Evolutionary conservation across 2,797 vertebrate species (phyloP).

Genomic region (Anisognathus igniventris): DNA sequence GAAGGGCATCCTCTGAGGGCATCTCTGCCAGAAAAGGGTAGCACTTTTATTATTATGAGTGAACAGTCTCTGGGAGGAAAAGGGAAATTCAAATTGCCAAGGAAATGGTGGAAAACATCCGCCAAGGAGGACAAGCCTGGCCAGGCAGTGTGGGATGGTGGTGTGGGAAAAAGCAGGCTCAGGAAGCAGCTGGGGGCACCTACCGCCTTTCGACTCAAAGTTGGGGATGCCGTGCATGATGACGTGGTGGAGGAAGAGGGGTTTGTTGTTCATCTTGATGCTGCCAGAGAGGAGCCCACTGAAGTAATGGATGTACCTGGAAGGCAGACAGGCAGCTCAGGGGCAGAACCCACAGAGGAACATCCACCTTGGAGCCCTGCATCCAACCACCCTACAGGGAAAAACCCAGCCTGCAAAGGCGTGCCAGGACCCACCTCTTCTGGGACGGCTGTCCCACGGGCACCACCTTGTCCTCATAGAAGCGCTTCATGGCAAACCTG

Average conservation of each 20-base stretch:
- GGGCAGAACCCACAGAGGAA: background rate
- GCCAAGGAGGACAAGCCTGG: background rate
- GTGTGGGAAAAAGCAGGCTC: background rate
- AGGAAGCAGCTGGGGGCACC: background rate
- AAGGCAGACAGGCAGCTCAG: background rate
- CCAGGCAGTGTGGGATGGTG: background rate
- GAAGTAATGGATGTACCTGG: constrained; percentile 96
- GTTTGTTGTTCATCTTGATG: constrained; percentile 99
- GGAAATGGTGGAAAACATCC: background rate
- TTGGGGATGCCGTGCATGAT: constrained; percentile 98
- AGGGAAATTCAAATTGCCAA: background rate
- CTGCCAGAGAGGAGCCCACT: constrained; percentile 92
- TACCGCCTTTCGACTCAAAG: constrained; percentile 95
- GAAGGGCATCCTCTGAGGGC: background rate
- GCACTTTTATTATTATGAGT: background rate
- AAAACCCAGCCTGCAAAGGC: background rate
- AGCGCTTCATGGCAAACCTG: constrained; percentile 98
- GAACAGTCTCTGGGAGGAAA: background rate
- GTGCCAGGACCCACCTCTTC: constrained; percentile 82
- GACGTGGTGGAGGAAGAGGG: constrained; percentile 94
- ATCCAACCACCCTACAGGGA: background rate
- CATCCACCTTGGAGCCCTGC: background rate
- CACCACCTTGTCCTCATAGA: constrained; percentile 98
- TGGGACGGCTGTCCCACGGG: constrained; percentile 95
- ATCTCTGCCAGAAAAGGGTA: background rate